Percentiles rank a stretch among this genome's conserved stretches.
Evolutionary conservation across 2,888 invertebrate species (phyloP).

Genomic region (Apocheima hispidaria): DNA sequence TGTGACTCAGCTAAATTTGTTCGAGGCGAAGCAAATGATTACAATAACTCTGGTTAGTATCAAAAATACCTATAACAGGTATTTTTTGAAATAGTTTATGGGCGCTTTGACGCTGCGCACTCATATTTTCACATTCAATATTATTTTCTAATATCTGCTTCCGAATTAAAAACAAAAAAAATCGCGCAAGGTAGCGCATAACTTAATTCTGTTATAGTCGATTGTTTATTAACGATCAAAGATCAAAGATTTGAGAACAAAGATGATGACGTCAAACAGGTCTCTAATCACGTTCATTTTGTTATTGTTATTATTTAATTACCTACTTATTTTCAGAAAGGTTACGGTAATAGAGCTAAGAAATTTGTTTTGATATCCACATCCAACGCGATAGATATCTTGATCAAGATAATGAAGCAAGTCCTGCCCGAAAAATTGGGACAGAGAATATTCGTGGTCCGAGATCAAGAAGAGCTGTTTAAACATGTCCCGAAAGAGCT

Average conservation of each 20-base stretch:
- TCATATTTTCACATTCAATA: too few relatives aligned
- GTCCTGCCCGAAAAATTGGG: slow-evolving; percentile 42
- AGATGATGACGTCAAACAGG: too few relatives aligned
- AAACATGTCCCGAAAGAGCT: slow-evolving; percentile 22
- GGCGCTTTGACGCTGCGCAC: too few relatives aligned
- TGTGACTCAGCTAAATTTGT: slow-evolving; percentile 1
- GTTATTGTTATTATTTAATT: background rate
- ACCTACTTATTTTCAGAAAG: slow-evolving; percentile 59
- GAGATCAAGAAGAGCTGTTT: slow-evolving; percentile 29
- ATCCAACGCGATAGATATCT: slow-evolving; percentile 66
- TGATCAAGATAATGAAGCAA: slow-evolving; percentile 66
- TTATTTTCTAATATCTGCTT: too few relatives aligned
- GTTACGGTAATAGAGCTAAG: slow-evolving; percentile 65
- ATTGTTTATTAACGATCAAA: too few relatives aligned
- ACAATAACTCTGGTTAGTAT: slow-evolving; percentile 8
- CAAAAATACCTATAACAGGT: too few relatives aligned
- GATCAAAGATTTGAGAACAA: too few relatives aligned
- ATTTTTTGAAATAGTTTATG: too few relatives aligned
- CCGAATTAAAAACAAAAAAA: too few relatives aligned
- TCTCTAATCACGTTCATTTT: too few relatives aligned
- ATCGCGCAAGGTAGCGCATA: too few relatives aligned
- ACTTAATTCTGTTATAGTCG: too few relatives aligned
- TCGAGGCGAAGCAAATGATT: background rate
- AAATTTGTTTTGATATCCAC: slow-evolving; percentile 69
- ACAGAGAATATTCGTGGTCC: slow-evolving; percentile 33